Conservation (phyloP, 2,113 vertebrate genomes). For the Nipponia nippon region DNA sequence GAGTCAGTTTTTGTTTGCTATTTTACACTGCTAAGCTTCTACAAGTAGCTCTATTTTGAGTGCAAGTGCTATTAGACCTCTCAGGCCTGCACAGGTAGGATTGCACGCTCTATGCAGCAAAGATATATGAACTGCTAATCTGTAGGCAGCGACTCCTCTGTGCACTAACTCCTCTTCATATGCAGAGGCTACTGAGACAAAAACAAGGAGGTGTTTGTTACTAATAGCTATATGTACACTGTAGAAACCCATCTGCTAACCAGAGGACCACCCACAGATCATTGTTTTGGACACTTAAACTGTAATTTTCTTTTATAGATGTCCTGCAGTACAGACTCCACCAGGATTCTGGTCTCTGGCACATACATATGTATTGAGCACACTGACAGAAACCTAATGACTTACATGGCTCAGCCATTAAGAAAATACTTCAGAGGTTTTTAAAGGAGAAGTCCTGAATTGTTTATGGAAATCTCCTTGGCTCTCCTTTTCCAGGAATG, state of each 20-base stretch:
- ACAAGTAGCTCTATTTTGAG: not conserved
- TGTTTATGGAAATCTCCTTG: constrained; percentile 41
- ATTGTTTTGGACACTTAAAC: constrained; percentile 65
- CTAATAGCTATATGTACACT: constrained; percentile 26
- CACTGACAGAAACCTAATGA: constrained; percentile 54
- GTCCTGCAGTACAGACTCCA: constrained; percentile 56
- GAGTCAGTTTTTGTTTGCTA: not conserved
- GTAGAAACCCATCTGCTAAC: constrained; percentile 42
- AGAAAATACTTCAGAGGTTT: constrained; percentile 39
- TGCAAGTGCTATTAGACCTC: not conserved
- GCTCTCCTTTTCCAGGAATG: constrained; percentile 42
- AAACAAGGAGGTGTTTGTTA: constrained; percentile 23
- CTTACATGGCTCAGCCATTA: constrained; percentile 39
- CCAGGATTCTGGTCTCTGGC: constrained; percentile 64
- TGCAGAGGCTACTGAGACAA: not conserved
- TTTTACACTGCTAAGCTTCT: not conserved
- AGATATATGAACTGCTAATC: not conserved
- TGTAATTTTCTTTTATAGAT: constrained; percentile 52
- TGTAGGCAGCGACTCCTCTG: not conserved
- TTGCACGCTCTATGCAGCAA: not conserved
- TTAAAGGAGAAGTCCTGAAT: constrained; percentile 44
- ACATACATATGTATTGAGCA: constrained; percentile 47
- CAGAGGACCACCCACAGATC: constrained; percentile 63
- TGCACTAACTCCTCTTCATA: not conserved
- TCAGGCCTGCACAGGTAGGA: not conserved